Evolutionary conservation across 2,888 invertebrate genomes (phyloP), one percentile per base, ranked within the genome.

Genomic region (Philaethria dido): DNA sequence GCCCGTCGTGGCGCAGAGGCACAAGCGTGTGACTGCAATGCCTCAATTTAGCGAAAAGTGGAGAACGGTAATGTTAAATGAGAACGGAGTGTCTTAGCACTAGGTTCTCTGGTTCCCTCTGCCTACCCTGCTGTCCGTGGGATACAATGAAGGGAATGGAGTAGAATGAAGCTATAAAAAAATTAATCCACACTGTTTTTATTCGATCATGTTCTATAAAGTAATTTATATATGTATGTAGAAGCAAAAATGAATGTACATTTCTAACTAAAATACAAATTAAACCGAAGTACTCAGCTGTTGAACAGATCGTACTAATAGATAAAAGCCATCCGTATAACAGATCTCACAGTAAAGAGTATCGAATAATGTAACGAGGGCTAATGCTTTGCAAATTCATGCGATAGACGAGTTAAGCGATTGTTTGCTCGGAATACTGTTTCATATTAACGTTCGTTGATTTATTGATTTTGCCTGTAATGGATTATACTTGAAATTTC

Each of bases 311-410:
- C 55, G 39, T 22, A 14, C n/a, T 39, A 57, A 39, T 57, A 57
- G 22, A 57, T 57, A 57, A 57, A 57, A 57, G 55, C 55, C 22
- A 39, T 42, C 39, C n/a, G 55, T n/a, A 42, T 3, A 42, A 57
- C 55, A 39, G 59, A 60, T 44, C 44, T 60, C 36, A 29, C 25
- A n/a, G 68, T 68, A 72, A 69, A 64, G 70, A 66, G 66, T 62
- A 66, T 47, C 65, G 69, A 71, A 68, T 69, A 70, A 71, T 69
- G 69, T 68, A 71, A 62, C 64, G 67, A 67, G 69, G 67, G 68
- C 64, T 69, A 71, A 71, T 71, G 72, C 71, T 68, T 68, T 60
- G 61, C 70, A 66, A 69, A 70, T 64, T 67, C 62, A 69, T 36
- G 59, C 50, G 50, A 69, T 55, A 18, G 25, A 16, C 66, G 61